Evolutionary conservation across 1,140 invertebrate genomes (phyloP).

Genomic region (Philopotamus ludificatus): DNA sequence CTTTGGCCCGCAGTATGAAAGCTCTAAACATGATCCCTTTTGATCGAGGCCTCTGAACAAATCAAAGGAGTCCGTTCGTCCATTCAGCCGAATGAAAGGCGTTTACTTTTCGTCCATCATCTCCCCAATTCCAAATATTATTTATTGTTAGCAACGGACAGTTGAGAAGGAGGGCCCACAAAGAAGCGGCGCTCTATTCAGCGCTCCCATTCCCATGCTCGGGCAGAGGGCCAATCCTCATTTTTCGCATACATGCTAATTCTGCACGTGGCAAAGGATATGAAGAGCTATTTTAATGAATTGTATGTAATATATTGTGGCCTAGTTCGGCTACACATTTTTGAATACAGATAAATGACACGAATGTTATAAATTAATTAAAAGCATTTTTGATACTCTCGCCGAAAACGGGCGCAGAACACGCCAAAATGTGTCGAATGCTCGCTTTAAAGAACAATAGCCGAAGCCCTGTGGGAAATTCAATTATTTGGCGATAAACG

Average conservation of each 20-base stretch:
- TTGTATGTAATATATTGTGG: no score
- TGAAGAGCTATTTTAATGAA: no score
- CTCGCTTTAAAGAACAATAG: constrained; percentile 11
- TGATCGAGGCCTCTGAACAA: constrained; percentile 1
- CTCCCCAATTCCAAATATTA: constrained; percentile 1
- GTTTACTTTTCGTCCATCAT: background rate
- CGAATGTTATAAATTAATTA: constrained; percentile 24
- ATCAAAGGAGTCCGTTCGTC: constrained; percentile 4
- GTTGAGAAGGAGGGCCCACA: no score
- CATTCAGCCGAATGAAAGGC: constrained; percentile 3
- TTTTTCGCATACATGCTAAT: no score
- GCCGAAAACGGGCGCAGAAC: background rate
- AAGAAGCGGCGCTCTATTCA: no score
- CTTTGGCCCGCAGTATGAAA: background rate
- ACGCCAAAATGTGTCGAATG: constrained; percentile 21
- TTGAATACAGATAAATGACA: constrained; percentile 7
- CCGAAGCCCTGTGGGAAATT: no score
- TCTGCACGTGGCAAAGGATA: no score
- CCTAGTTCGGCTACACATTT: background rate
- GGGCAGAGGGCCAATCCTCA: no score
- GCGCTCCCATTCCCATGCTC: no score
- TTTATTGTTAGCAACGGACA: background rate
- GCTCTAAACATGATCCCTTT: constrained; percentile 8
- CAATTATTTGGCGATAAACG: no score
- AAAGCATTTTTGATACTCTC: constrained; percentile 18